Base-by-base conservation (phyloP, 1,140 invertebrate genomes). In the Belonocnema kinseyi region DNA sequence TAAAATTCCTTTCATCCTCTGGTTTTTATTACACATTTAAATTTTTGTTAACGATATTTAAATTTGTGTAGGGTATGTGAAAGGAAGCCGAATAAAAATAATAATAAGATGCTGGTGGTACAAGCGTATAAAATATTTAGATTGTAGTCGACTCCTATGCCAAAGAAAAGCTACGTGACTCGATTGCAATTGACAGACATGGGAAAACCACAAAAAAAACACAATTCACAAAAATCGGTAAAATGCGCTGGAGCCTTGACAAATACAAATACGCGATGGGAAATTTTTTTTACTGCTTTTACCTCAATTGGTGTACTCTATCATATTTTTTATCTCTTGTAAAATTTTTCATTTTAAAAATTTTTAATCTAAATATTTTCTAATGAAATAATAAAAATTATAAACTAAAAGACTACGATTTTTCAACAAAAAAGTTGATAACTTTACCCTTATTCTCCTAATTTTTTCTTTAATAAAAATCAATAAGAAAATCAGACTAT, bases 151-250 rank as follows among this genome's bases (percentile, higher is more conserved):
- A 56, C 51, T 72, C 51, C 72, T 46, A 50, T 33, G 21, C 26
- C 40, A 61, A 77, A 82, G 53, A 78, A 61, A 11, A 50, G 73
- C 72, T 58, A 79, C 75, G 80, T 79, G 80, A 83, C 81, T 70
- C 33, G 75, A 83, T 79, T 83, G 77, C 74, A 75, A 83, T 83
- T 54, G 66, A 61, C 46, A 72, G 51, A 58, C 71, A 79, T 66
- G 76, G 76, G 79, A 79, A 77, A 75, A 73, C 70, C 75, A 76
- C 79, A 74, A 33, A 26, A 33, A 66, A 66, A 66, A 33, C 12
- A 12, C 19, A 13, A 26, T 61, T 26, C 56, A 61, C 56, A 61
- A 13, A 61, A 61, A 61, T 61, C 56, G 21, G 56, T 61, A 61
- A 61, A 61, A 33, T 33, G 26, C 56, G 33, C 56, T 26, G 11